Percentiles rank a stretch among this genome's conserved stretches.
phyloP scores from a whole-genome alignment of 2,113 vertebrate genomes.

The Polypterus senegalus region DNA sequence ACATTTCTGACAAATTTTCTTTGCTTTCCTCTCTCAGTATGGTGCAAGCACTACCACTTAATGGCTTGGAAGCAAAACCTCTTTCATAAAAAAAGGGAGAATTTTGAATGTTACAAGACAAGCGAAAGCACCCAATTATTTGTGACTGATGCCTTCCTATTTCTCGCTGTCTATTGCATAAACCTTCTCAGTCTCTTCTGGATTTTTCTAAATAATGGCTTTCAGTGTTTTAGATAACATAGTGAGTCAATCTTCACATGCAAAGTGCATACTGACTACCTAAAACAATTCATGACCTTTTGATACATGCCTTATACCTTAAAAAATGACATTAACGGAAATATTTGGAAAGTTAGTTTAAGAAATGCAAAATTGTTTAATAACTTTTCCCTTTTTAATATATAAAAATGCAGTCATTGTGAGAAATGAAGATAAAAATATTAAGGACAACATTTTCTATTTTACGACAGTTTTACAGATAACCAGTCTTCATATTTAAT shows the following conservation, averaged over 20 bases:
- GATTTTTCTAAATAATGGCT: constrained; percentile 15
- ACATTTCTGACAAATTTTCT: constrained; percentile 72
- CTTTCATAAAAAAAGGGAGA: constrained; percentile 50
- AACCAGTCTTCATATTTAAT: too few species aligned
- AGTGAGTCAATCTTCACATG: constrained; percentile 17
- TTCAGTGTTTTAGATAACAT: constrained; percentile 13
- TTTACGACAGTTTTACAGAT: too few species aligned
- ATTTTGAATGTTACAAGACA: constrained; percentile 21
- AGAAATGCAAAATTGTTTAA: too few species aligned
- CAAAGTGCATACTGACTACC: constrained; percentile 5
- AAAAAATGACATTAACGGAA: too few species aligned
- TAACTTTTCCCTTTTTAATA: too few species aligned
- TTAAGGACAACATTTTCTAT: too few species aligned
- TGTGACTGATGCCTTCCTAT: constrained; percentile 60
- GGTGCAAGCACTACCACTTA: constrained; percentile 69
- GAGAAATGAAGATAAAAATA: too few species aligned
- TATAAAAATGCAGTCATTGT: too few species aligned
- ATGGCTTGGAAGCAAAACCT: constrained; percentile 63
- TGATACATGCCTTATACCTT: neutral
- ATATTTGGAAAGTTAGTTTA: too few species aligned
- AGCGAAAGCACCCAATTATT: constrained; percentile 68
- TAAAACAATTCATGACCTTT: constrained; percentile 11
- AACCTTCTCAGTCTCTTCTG: constrained; percentile 17
- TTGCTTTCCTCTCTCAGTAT: constrained; percentile 68
- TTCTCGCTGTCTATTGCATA: constrained; percentile 22